Evolutionary conservation across 2,888 invertebrate species (phyloP), one percentile per base, ranked within the genome.

Genomic region (Parnassius orleans): DNA sequence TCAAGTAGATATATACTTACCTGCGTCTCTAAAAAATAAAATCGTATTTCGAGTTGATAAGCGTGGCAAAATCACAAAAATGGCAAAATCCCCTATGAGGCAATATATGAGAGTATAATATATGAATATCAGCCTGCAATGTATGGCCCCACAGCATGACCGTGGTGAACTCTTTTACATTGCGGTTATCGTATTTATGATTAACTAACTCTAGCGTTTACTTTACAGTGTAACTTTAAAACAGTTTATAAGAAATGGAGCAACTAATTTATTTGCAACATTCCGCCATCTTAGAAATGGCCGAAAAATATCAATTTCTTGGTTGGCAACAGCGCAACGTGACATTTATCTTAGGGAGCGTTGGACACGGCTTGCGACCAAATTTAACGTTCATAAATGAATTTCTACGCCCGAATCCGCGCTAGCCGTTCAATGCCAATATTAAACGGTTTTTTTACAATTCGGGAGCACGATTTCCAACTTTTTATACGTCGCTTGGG

Each of bases 381-480:
- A 83, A 82, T 84, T 77, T 76, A 75, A 70, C 71, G 71, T 74
- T 77, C 76, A 75, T 77, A 81, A 78, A 74, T 70, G 71, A 84
- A 85, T 83, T 84, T 85, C 79, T 78, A 86, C 85, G 84, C 80
- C 75, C 75, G 81, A 84, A 84, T 85, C 84, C 74, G 76, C 76
- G 71, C 68, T 69, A 73, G 74, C 75, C 76, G 78, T 80, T 87
- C 89, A 90, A 89, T 90, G 90, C 85, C 87, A 87, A 86, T 83
- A 87, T 84, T 83, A 86, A 85, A 85, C 83, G 84, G 77, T 69
- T 81, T 84, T 87, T 84, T 72, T 73, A 48, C 42, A 15, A 77
- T 77, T 71, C 73, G 69, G 68, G 71, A 76, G 73, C 91, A 90
- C 90, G 91, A 90, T 90, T 88, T 89, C 87, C 66, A 85, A 83